Base-by-base conservation (phyloP, 1,140 invertebrate species). In the Lepidurus apus region DNA sequence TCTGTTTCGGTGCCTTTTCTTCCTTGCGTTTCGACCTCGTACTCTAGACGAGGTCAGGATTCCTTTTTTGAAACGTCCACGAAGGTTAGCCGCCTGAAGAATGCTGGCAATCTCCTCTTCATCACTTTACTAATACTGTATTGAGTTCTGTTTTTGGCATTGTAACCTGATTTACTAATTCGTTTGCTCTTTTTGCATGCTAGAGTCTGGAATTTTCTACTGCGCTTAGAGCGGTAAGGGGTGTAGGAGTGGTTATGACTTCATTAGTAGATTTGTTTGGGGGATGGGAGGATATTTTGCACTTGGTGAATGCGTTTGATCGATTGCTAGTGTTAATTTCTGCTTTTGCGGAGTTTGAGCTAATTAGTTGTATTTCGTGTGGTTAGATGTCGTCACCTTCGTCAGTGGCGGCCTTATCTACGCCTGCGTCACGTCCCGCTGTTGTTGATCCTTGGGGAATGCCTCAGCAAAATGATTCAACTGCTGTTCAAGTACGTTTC, bases 361-460 rank as follows among this genome's bases (percentile, higher is more conserved):
- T 65, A 65, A 21, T n/a, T 21, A 0, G 0, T 9, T 65, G 8
- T 65, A 34, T 34, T 34, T 34, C 34, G 34, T 65, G 13, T 11
- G 6, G 21, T n/a, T 17, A 65, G 53, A 9, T 65, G 13, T 65
- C 53, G 17, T 65, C 53, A 65, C 53, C 53, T 65, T 65, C 13
- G 53, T 21, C 53, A 65, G 2, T 4, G 34, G 34, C 34, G 34
- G 34, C 34, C 34, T 34, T 65, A 17, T 65, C 53, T 21, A n/a
- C 53, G 21, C 53, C 53, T 65, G 17, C 13, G 7, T 21, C 53
- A 65, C 53, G 53, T 7, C 53, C 53, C 13, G 53, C 21, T 65
- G 21, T 80, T 79, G 81, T 82, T 53, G 84, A 85, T 81, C 84
- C 84, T 8, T 85, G 84, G 84, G 84, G 84, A 74, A 82, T 84